Base-by-base conservation (phyloP, 2,888 invertebrate genomes). In the Altica lythri region DNA sequence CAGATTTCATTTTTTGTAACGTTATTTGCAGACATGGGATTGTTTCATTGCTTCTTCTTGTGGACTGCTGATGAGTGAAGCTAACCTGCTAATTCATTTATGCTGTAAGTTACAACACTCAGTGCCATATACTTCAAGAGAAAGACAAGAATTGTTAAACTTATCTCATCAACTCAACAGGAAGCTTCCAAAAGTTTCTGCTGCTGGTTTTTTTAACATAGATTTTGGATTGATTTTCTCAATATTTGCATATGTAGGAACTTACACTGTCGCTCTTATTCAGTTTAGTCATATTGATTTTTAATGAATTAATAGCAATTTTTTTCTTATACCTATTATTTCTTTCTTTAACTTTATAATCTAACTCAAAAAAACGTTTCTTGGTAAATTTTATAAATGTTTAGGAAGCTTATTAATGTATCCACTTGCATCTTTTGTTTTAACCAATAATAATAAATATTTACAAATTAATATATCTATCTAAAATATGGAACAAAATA, bases 241-340 rank as follows among this genome's bases (percentile, higher is more conserved):
- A 4, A 32, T 58, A 29, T 57, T 60, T 29, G 47, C 53, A 4
- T 57, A 53, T 35, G 60, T 58, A 19, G 60, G 55, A 13, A 58
- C 57, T n/a, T 60, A 60, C 22, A 53, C 47, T 16, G 57, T 58
- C 9, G 57, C 55, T 12, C 48, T 60, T 13, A 60, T 60, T 30
- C 60, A 60, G 14, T 53, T 60, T 32, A 58, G 57, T 45, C 49
- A 55, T 13, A 57, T 60, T 13, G 55, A 60, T 46, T 60, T 60
- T 57, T 60, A 55, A 37, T 42, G 8, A 10, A 10, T 29, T 10
- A 13, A 8, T 30, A 30, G 1, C 10, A 37, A 37, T 17, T 9
- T 17, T 14, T 14, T 34, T 9, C 13, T 13, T 8, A 34, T 34
- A 4, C 12, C 3, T 34, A 14, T 16, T 4, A 14, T 8, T 14